Percentiles rank a stretch among this genome's conserved stretches.
Conservation (phyloP, 1,140 invertebrate species). For the Drosophila tsacasi region DNA sequence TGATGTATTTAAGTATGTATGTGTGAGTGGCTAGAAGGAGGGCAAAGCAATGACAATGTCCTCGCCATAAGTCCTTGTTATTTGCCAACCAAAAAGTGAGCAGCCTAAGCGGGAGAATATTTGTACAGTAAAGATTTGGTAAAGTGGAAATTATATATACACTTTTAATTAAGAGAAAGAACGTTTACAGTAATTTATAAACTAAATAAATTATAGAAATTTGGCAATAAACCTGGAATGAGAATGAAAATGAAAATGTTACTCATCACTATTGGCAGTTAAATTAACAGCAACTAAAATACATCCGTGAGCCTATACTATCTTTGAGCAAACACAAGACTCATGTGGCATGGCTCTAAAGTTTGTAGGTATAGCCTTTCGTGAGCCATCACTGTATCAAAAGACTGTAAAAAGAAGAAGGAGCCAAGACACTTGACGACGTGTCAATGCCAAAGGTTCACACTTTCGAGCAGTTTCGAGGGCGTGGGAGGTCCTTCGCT, state of each 20-base stretch:
- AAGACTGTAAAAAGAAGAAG: conserved; percentile 2
- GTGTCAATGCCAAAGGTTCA: conserved; percentile 68
- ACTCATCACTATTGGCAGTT: too few species aligned
- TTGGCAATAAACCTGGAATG: too few species aligned
- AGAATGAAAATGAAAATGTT: too few species aligned
- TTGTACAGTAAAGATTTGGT: neutral
- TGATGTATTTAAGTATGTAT: neutral
- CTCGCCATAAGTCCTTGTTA: conserved; percentile 53
- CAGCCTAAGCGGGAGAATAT: conserved; percentile 11
- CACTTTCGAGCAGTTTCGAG: conserved; percentile 34
- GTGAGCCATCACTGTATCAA: conserved; percentile 6
- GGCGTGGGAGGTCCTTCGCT: conserved; percentile 29
- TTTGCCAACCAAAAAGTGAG: conserved; percentile 43
- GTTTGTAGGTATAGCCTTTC: too few species aligned
- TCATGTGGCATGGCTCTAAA: neutral
- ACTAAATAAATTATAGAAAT: too few species aligned
- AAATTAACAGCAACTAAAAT: neutral
- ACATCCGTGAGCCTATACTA: neutral
- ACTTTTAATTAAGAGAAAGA: neutral
- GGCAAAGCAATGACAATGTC: conserved; percentile 45
- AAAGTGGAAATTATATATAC: neutral
- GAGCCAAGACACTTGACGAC: conserved; percentile 22
- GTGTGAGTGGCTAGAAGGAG: conserved; percentile 22
- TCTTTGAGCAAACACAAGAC: neutral
- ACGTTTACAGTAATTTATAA: neutral